Conservation (phyloP, 1,140 invertebrate genomes). For the Phymorhynchus buccinoides region DNA sequence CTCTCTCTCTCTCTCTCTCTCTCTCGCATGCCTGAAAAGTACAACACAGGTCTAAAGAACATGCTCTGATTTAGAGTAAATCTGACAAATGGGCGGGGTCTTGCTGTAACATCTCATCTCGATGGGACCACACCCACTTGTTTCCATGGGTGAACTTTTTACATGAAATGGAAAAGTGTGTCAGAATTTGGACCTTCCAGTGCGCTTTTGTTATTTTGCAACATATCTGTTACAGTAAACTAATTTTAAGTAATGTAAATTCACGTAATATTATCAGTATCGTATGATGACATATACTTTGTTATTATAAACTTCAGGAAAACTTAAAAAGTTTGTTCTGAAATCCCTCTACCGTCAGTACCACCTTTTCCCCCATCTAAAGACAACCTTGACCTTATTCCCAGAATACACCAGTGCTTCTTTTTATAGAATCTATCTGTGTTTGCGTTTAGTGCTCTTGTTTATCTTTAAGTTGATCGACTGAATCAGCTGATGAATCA, state of each 20-base stretch:
- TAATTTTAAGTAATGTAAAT: background rate
- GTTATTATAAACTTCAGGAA: background rate
- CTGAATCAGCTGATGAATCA: background rate
- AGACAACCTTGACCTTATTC: slow-evolving; percentile 29
- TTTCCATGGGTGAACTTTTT: slow-evolving; percentile 24
- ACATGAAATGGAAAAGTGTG: background rate
- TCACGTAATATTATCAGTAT: background rate
- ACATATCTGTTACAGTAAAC: background rate
- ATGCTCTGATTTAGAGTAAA: background rate
- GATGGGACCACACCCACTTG: slow-evolving; percentile 9
- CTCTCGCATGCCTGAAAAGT: too few species aligned
- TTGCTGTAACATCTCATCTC: background rate
- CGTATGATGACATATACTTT: background rate
- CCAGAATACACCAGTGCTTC: slow-evolving; percentile 9
- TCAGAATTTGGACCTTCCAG: slow-evolving; percentile 4
- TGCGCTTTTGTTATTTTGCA: background rate
- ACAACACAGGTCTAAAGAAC: background rate
- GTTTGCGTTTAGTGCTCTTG: background rate
- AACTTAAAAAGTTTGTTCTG: background rate
- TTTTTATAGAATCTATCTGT: slow-evolving; percentile 14
- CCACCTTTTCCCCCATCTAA: slow-evolving; percentile 11
- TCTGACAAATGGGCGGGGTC: background rate
- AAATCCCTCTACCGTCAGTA: background rate
- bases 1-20: too few species aligned
- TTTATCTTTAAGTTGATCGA: background rate